Evolutionary conservation across 2,888 invertebrate genomes (phyloP).

Genomic region (Pharmacophagus antenor): DNA sequence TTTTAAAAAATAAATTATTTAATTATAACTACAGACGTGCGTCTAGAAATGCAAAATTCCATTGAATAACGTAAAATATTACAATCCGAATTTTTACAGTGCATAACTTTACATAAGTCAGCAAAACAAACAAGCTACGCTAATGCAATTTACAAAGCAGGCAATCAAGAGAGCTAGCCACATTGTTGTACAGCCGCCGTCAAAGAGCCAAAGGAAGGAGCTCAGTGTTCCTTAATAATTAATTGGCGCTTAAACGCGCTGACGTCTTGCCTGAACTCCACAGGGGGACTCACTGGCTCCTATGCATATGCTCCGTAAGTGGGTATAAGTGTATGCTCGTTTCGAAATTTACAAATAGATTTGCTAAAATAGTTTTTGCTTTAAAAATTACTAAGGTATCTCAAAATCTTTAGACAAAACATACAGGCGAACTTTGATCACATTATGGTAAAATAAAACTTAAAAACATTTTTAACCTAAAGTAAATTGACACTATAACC

Average conservation of each 20-base stretch:
- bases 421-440: too few relatives aligned
- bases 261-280: conserved; percentile 67
- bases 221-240: conserved; percentile 74
- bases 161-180: conserved; percentile 72
- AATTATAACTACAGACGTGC: neutral
- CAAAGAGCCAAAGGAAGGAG: conserved; percentile 76
- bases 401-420: neutral
- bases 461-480: neutral
- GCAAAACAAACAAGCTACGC: conserved; percentile 50
- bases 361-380: conserved; percentile 24
- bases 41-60: neutral
- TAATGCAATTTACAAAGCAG: conserved; percentile 75
- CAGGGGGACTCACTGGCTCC: conserved; percentile 64
- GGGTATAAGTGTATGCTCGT: conserved; percentile 47
- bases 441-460: too few relatives aligned
- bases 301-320: conserved; percentile 61
- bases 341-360: conserved; percentile 33
- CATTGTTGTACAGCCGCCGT: conserved; percentile 74
- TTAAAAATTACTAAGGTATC: too few relatives aligned
- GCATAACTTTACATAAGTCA: conserved; percentile 32
- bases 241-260: conserved; percentile 77
- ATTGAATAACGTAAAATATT: neutral
- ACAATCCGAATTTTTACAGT: conserved; percentile 27
- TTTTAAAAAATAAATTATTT: neutral
- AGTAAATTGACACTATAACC: neutral